phyloP scores from a whole-genome alignment of 2,113 vertebrate genomes.

The Pomatostomus ruficeps region DNA sequence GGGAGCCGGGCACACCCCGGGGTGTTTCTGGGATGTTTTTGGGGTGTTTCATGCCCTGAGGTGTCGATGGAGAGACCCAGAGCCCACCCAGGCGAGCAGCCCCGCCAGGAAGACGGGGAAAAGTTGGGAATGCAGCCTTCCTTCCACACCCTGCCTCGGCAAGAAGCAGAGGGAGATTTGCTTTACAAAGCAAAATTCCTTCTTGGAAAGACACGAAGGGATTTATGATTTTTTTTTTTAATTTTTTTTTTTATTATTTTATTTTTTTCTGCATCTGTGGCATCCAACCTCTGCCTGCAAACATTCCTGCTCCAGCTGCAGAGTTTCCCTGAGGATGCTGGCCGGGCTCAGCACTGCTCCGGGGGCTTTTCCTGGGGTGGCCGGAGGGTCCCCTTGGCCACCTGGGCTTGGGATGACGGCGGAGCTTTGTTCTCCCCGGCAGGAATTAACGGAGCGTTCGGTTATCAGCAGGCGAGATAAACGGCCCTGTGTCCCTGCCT shows the following conservation, averaged over 20 bases:
- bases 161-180: not conserved
- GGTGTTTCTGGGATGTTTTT: not conserved
- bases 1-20: rapidly evolving
- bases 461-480: not conserved
- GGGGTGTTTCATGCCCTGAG: rapidly evolving
- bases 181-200: constrained; percentile 9
- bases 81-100: not conserved
- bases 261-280: not conserved
- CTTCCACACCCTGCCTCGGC: not conserved
- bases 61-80: not conserved
- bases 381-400: not conserved
- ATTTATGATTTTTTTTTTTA: not conserved
- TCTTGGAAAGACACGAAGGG: not conserved
- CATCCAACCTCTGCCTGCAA: not conserved
- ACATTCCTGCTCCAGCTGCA: rapidly evolving
- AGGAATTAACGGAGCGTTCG: not conserved
- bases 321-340: not conserved
- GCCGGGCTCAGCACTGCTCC: not conserved
- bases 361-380: not conserved
- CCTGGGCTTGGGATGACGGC: not conserved
- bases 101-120: not conserved
- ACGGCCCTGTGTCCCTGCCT: not conserved
- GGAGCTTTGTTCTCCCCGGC: constrained; percentile 39
- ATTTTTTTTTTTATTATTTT: not conserved
- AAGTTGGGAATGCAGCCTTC: not conserved